phyloP scores from a whole-genome alignment of 2,888 invertebrate species.

The Sinohyriopsis cumingii region DNA sequence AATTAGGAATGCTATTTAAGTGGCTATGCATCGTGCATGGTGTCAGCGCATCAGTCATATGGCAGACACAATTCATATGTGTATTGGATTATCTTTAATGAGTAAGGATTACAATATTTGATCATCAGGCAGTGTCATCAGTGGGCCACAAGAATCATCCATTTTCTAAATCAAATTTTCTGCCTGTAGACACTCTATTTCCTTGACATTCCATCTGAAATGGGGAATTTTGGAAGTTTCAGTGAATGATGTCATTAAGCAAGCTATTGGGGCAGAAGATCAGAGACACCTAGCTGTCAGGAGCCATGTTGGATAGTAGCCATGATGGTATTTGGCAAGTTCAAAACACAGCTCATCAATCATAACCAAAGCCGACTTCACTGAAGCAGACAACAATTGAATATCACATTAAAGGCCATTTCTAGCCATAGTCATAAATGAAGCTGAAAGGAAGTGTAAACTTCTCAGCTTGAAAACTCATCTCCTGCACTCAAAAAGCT shows the following conservation, averaged over 20 bases:
- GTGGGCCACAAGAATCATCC: constrained; percentile 26
- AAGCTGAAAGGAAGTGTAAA: not conserved
- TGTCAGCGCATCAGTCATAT: no score
- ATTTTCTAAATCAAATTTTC: constrained; percentile 46
- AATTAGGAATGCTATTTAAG: no score
- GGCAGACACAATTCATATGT: no score
- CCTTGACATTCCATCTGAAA: constrained; percentile 41
- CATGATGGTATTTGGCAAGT: constrained; percentile 18
- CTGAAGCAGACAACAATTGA: constrained; percentile 6
- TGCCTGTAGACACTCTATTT: constrained; percentile 44
- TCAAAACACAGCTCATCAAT: constrained; percentile 20
- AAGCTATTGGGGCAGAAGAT: constrained; percentile 30
- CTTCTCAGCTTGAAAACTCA: no score
- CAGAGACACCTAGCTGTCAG: constrained; percentile 25
- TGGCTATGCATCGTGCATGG: no score
- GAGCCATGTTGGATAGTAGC: constrained; percentile 11
- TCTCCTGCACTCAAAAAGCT: no score
- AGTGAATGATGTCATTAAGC: constrained; percentile 33
- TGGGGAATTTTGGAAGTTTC: constrained; percentile 19
- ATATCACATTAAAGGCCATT: constrained; percentile 7
- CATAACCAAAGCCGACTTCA: constrained; percentile 2
- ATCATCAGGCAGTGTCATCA: constrained; percentile 31
- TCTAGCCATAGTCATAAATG: not conserved
- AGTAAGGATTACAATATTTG: constrained; percentile 18
- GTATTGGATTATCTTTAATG: no score